Conservation (phyloP, 2,888 invertebrate genomes). For the Hemaris fuciformis region DNA sequence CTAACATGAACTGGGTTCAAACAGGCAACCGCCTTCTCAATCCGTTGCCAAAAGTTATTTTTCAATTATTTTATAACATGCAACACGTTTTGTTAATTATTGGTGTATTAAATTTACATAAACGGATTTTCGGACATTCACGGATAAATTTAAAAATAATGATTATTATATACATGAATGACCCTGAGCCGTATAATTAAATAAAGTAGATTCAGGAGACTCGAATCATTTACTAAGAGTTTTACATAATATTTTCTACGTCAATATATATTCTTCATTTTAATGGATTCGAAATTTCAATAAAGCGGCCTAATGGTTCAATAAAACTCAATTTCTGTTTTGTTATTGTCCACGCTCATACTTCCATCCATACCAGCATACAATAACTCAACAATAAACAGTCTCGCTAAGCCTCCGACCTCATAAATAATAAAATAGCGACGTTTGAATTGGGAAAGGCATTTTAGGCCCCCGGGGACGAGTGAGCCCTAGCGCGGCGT, state of each 20-base stretch:
- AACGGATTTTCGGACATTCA: too few relatives aligned
- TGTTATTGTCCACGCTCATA: background rate
- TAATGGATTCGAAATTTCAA: background rate
- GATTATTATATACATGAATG: too few relatives aligned
- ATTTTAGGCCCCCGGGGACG: slow-evolving; percentile 44
- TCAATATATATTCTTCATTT: background rate
- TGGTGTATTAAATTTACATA: too few relatives aligned
- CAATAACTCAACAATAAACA: slow-evolving; percentile 50
- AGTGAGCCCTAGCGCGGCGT: slow-evolving; percentile 34
- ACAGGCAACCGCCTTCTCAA: too few relatives aligned
- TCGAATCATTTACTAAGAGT: too few relatives aligned
- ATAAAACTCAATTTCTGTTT: background rate
- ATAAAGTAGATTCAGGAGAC: too few relatives aligned
- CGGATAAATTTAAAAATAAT: too few relatives aligned
- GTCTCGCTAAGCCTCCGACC: slow-evolving; percentile 48
- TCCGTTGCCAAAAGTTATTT: too few relatives aligned
- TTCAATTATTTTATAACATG: too few relatives aligned
- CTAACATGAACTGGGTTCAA: too few relatives aligned
- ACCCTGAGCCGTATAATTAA: too few relatives aligned
- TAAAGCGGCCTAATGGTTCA: background rate
- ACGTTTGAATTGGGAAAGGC: slow-evolving; percentile 62
- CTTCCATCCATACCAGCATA: background rate
- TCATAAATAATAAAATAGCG: slow-evolving; percentile 67
- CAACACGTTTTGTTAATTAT: too few relatives aligned
- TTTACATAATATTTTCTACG: background rate